Evolutionary conservation across 2,797 vertebrate species (phyloP).

Genomic region (Knipowitschia caucasica): DNA sequence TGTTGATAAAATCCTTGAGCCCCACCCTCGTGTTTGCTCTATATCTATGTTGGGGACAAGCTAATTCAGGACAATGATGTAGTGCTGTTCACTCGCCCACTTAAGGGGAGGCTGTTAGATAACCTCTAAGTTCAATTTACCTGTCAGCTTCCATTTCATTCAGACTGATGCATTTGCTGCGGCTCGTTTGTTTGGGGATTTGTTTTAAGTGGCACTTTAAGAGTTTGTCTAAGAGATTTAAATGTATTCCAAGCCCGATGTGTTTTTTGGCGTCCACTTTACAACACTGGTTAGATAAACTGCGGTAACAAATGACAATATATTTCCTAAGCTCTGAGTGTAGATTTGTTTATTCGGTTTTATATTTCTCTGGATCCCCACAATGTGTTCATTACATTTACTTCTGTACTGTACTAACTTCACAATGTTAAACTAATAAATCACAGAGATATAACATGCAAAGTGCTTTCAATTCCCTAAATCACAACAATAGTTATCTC

Average conservation of each 20-base stretch:
- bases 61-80: constrained; percentile 64
- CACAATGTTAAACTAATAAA: too few species aligned
- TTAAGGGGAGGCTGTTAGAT: constrained; percentile 61
- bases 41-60: constrained; percentile 45
- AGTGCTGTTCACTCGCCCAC: constrained; percentile 49
- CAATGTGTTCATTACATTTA: too few species aligned
- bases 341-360: too few species aligned
- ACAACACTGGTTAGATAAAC: background rate
- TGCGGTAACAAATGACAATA: too few species aligned
- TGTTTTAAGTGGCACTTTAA: constrained; percentile 41
- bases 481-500: too few species aligned
- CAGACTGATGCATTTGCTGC: constrained; percentile 55
- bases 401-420: too few species aligned
- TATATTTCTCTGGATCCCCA: too few species aligned
- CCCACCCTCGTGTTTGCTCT: constrained; percentile 27
- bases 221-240: constrained; percentile 25
- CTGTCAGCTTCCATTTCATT: constrained; percentile 62
- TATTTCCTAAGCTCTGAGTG: too few species aligned
- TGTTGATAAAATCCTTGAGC: background rate
- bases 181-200: constrained; percentile 46
- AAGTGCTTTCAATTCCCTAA: too few species aligned
- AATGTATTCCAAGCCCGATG: constrained; percentile 14
- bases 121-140: constrained; percentile 60
- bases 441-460: too few species aligned
- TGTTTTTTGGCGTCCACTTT: background rate